Evolutionary conservation across 2,797 vertebrate species (phyloP), one percentile per base, ranked within the genome.

Genomic region (Manis pentadactyla): DNA sequence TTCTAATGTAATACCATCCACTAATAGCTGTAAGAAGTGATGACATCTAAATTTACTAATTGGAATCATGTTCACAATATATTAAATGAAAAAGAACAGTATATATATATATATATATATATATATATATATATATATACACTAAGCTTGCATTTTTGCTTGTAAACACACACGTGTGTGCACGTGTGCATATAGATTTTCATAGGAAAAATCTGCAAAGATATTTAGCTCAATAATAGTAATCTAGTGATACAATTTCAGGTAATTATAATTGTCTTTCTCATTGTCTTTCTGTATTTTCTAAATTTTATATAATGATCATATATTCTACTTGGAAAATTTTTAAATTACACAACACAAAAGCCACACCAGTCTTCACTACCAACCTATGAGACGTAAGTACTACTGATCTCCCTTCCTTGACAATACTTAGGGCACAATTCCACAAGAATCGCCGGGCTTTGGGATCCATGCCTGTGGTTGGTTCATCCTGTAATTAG

Each of bases 391-490:
- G 99, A 57, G 99, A 99, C 46, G 99, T 99, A 34, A 99, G 99
- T 86, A 99, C 99, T 5, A 99, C 98, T 0, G 99, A 99, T 97
- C 99, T 99, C 4, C 99, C 99, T 97, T 99, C 99, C 97, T 99
- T 99, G 98, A 99, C 99, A 51, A 99, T 96, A 89, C 99, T 99
- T 86, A 99, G 98, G 97, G 99, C 99, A 85, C 99, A 99, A 98
- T 99, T 99, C 99, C 99, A 99, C 78, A 99, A 98, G 42, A 99
- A 99, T 29, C 99, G 98, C n/a, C 99, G 99, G 61, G 99, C 99
- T 97, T 99, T 99, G 87, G 99, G 99, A 97, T 99, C 99, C 99
- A 99, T 99, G 27, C 99, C 99, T 0, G 99, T 99, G 71, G 99
- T 99, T 78, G 99, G 99, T 95, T 99, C 99, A 93, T 99, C 99